Evolutionary conservation across 1,140 invertebrate genomes (phyloP).

Genomic region (Ceratina japonica): DNA sequence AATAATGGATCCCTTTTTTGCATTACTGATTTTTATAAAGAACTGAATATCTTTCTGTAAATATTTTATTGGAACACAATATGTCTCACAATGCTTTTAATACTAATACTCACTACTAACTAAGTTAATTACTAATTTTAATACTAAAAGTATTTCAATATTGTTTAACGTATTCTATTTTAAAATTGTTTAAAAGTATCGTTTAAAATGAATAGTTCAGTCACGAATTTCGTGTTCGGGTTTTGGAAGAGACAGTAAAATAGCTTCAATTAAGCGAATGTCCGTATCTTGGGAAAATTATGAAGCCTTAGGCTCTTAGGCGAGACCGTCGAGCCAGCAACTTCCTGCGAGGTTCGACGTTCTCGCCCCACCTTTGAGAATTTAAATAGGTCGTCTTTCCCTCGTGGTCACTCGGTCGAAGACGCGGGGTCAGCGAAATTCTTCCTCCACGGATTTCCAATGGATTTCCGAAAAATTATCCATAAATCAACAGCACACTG

Average conservation of each 20-base stretch:
- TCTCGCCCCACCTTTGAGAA: constrained; percentile 2
- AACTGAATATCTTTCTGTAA: no score
- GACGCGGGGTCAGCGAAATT: constrained; percentile 14
- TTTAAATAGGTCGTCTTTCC: constrained; percentile 21
- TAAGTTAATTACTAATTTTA: no score
- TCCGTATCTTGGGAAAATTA: not conserved
- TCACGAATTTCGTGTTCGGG: not conserved
- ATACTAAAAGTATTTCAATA: no score
- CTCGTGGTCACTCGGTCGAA: constrained; percentile 23
- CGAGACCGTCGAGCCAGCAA: constrained; percentile 23
- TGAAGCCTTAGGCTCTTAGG: not conserved
- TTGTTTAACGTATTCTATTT: no score
- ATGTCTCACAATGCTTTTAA: no score
- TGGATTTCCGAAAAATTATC: constrained; percentile 14
- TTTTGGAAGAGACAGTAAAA: not conserved
- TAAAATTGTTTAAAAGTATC: no score
- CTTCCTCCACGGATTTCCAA: not conserved
- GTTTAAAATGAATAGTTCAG: not conserved
- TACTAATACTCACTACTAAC: no score
- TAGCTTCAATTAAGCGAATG: not conserved
- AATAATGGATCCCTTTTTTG: no score
- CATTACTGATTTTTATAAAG: no score
- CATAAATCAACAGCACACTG: not conserved
- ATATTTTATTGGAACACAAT: no score
- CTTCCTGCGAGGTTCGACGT: not conserved